Evolutionary conservation across 2,113 vertebrate species (phyloP), one percentile per base, ranked within the genome.

Genomic region (Tiliqua scincoides): DNA sequence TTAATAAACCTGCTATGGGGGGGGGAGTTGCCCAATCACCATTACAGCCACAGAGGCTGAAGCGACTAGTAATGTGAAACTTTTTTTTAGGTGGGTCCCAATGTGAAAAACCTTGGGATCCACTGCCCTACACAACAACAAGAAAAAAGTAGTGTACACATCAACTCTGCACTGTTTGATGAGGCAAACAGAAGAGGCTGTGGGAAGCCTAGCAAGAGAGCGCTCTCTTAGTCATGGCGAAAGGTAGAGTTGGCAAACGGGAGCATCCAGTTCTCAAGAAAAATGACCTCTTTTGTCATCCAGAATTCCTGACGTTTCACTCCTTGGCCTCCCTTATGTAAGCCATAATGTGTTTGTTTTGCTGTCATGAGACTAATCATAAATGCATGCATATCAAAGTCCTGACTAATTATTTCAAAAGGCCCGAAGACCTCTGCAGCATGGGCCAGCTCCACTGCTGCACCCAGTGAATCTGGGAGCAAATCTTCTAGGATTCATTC

Each of bases 241-340:
- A 70, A 85, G 21, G 17, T 68, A 27, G 25, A 82, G 48, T 32
- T n/a, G 68, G 52, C 74, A 57, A 85, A 68, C 74, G 27, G n/a
- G 62, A 40, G 48, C 77, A 68, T 32, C 63, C 73, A 77, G 83
- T 85, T 68, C 48, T 59, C 32, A 78, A 77, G 83, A 43, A 78
- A 85, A 77, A 85, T 68, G 68, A 70, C 48, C 63, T 68, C 25
- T 67, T n/a, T 77, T 57, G 74, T 85, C 74, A 68, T n/a, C 14
- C 48, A 37, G 48, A 77, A 85, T 75, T 67, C 23, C 74, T 57
- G 43, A 15, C 61, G 67, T 67, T 85, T 67, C 48, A 37, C 32
- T 59, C n/a, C 54, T 57, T 17, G 15, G 30, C 48, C 3, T 85
- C 63, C 18, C 32, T 77, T 85, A 57, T 78, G 35, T 85, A 85